A percentile compares a stretch with the other conserved stretches of the same genome.
Evolutionary conservation across 2,113 vertebrate species (phyloP).

Genomic region (Otus sunia): DNA sequence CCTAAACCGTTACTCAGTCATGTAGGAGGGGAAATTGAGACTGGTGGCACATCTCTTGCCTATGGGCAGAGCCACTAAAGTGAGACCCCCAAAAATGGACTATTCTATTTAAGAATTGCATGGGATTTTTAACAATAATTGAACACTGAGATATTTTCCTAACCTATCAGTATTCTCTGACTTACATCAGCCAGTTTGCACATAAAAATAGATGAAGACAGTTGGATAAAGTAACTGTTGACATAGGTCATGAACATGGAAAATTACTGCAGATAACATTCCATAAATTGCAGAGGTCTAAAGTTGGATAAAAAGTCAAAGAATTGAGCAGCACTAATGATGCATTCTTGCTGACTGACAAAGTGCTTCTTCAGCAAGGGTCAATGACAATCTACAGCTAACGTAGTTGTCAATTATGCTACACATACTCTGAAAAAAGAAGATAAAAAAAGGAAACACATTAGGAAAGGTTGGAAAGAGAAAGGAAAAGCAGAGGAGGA

Average conservation of each 20-base stretch:
- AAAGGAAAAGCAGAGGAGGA: not conserved
- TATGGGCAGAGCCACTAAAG: not conserved
- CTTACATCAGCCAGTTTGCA: not conserved
- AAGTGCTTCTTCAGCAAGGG: not conserved
- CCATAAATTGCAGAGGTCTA: not conserved
- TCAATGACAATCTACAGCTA: not conserved
- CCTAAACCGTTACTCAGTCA: not conserved
- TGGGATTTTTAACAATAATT: not conserved
- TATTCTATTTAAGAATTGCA: not conserved
- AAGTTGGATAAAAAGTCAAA: not conserved
- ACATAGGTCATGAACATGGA: not conserved
- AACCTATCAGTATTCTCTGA: not conserved
- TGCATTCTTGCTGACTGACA: not conserved
- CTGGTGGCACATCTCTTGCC: not conserved
- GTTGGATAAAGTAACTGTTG: not conserved
- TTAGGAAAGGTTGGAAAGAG: not conserved
- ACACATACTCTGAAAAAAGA: not conserved
- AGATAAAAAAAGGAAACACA: not conserved
- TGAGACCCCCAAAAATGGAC: not conserved
- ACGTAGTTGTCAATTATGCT: not conserved
- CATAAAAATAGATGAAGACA: not conserved
- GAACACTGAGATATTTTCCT: not conserved
- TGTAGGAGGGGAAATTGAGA: not conserved
- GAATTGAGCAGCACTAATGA: not conserved
- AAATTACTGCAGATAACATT: not conserved